Conservation (phyloP, 2,113 vertebrate species). For the Puffinus mauretanicus region DNA sequence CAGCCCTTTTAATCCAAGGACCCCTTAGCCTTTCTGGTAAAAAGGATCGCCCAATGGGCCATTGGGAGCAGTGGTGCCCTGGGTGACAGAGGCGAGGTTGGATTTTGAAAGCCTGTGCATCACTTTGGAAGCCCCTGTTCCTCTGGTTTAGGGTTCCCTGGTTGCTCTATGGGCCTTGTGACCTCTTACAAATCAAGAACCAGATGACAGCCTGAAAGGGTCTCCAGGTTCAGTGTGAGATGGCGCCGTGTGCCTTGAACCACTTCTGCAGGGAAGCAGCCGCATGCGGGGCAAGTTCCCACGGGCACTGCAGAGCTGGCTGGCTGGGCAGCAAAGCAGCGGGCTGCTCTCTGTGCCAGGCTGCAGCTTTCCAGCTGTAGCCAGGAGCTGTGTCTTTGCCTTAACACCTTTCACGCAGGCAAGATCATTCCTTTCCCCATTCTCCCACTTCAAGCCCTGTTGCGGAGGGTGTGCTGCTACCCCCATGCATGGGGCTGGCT, state of each 20-base stretch:
- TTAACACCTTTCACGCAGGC: neutral
- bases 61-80: neutral
- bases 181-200: neutral
- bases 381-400: neutral
- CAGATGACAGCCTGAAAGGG: neutral
- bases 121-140: neutral
- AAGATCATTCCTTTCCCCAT: neutral
- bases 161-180: neutral
- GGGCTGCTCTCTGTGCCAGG: neutral
- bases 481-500: neutral
- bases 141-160: neutral
- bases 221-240: neutral
- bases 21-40: neutral
- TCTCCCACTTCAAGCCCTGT: too few relatives aligned
- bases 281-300: fast-evolving
- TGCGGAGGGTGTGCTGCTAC: neutral
- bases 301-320: neutral
- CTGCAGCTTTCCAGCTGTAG: neutral
- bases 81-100: neutral
- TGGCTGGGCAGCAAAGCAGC: neutral
- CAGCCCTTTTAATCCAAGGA: neutral
- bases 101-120: neutral
- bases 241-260: fast-evolving
- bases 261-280: neutral
- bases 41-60: neutral